Evolutionary conservation across 2,113 vertebrate genomes (phyloP), one percentile per base, ranked within the genome.

Genomic region (Oreotrochilus melanogaster): DNA sequence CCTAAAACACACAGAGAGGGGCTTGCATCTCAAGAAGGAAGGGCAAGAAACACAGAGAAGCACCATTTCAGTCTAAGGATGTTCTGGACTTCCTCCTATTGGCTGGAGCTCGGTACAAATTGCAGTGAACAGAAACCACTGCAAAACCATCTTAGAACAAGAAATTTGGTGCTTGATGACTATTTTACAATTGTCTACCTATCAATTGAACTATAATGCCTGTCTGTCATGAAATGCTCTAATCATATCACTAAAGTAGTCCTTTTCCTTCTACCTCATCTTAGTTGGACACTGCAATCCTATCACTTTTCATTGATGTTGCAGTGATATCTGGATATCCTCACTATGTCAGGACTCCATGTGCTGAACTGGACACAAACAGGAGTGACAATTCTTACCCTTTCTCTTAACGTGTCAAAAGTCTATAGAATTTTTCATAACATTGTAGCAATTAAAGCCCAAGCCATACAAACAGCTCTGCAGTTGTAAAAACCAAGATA

Each of bases 51-150:
- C 27, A 74, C 7, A 71, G 47, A 67, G 18, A 75, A 78, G 6
- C 3, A 4, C 10, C 87, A 10, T 27, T 2, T 2, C 45, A 87
- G 21, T 27, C 39, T 71, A 53, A 75, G 23, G 31, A 42, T 65
- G 17, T 37, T 14, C 42, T 85, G 50, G 69, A 65, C 22, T 2
- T 76, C 53, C 73, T 87, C 28, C 8, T 78, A 37, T 11, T 82
- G 50, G 4, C 8, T 81, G 57, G 24, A 87, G 37, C 11, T 54
- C 31, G 75, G 30, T 45, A 28, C 25, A 35, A 35, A 23, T 48
- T 58, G 3, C 9, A 56, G 48, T 2, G 0, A 53, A 39, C 24
- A 37, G 45, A 43, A 21, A 35, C 4, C 0, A 4, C 23, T 43
- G 31, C 31, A 51, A 81, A 78, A 91, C 31, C 19, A 81, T 56